Percentiles rank a stretch among this genome's conserved stretches.
phyloP scores from a whole-genome alignment of 2,797 vertebrate species.

The Harpagifer antarcticus region DNA sequence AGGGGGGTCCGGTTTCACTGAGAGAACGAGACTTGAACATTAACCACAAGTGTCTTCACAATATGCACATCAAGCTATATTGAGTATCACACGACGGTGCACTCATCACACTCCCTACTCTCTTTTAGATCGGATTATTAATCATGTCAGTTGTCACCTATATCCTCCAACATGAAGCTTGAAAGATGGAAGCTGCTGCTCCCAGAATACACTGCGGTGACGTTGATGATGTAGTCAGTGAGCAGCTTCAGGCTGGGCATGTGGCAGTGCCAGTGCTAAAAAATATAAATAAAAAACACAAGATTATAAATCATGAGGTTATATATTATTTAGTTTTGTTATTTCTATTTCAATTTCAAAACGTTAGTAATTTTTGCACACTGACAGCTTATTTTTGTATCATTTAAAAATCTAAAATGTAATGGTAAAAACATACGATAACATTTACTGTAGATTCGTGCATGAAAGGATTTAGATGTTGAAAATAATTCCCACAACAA shows the following conservation, averaged over 20 bases:
- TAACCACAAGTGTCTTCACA: background rate
- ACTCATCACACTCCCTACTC: background rate
- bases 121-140: background rate
- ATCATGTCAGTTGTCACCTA: slow-evolving; percentile 69
- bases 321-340: background rate
- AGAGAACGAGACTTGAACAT: background rate
- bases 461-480: background rate
- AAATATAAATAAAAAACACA: slow-evolving; percentile 1
- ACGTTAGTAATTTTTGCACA: background rate
- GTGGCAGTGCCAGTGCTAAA: slow-evolving; percentile 70
- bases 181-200: slow-evolving; percentile 71
- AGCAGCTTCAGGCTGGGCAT: slow-evolving; percentile 77
- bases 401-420: background rate
- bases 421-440: background rate
- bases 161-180: slow-evolving; percentile 81
- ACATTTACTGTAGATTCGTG: background rate
- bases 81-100: too few relatives aligned
- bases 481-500: background rate
- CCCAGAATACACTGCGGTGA: slow-evolving; percentile 76
- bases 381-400: background rate
- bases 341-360: background rate
- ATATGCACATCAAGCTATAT: background rate
- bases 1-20: slow-evolving; percentile 86
- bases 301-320: background rate
- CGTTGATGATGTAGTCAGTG: slow-evolving; percentile 80